Evolutionary conservation across 2,113 vertebrate species (phyloP), one percentile per base, ranked within the genome.

Genomic region (cat (Felis catus)): DNA sequence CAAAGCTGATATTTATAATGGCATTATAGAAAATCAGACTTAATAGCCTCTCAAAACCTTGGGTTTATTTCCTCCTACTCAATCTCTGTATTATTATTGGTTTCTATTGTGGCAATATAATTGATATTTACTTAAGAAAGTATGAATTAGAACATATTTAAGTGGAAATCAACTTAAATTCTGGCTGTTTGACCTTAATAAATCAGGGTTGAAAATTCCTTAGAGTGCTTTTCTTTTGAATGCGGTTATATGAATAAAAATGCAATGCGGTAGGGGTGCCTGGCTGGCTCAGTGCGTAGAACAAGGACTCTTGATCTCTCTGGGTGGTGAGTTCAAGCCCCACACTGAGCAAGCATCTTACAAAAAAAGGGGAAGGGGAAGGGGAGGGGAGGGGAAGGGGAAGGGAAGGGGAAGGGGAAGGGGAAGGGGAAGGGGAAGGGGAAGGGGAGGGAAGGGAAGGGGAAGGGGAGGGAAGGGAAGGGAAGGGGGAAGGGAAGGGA

Each of bases 101-200:
- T 85, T 96, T 90, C 33, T 55, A 93, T 39, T 79, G 95, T 96
- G 74, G 82, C 55, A 63, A 79, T 36, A 78, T 27, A 95, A 84
- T 21, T 92, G 85, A 96, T 70, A 80, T 93, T 97, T 93, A 91
- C 80, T 97, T 95, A 97, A 90, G 39, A 87, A 87, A 81, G 82
- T 70, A 23, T 61, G 74, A 97, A 94, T 97, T 33, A 92, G 93
- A 78, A 89, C 7, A 97, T 12, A 79, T 82, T 96, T 81, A 96
- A 82, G 21, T 88, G 13, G 14, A 95, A 97, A 84, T 51, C 70
- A 96, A 95, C 58, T 82, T 68, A 95, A 97, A 83, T 86, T 41
- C 36, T 85, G 63, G 85, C 29, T 81, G 31, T 73, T 58, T 90
- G 66, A 74, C 48, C 61, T 97, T 85, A 93, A 91, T 76, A 65